Evolutionary conservation across 2,113 vertebrate species (phyloP).

Genomic region (Ciconia stormi): DNA sequence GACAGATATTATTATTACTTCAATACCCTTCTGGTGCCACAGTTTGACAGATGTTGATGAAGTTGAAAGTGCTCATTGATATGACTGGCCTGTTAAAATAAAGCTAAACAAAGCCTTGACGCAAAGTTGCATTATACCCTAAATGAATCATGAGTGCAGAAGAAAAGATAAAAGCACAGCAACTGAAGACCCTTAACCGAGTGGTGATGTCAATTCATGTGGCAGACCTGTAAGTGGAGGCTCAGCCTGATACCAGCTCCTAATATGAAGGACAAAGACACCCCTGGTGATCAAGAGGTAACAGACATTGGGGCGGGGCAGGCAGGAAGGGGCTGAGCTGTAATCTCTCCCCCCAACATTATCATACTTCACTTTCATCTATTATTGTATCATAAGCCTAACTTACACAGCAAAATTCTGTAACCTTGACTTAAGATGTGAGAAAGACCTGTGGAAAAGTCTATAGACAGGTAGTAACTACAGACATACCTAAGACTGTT

Average conservation of each 20-base stretch:
- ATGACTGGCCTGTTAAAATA: not conserved
- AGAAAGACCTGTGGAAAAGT: not conserved
- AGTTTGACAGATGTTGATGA: not conserved
- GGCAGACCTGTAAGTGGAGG: not conserved
- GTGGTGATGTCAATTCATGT: not conserved
- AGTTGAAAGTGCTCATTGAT: not conserved
- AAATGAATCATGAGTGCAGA: not conserved
- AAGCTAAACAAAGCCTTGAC: not conserved
- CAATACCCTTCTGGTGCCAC: not conserved
- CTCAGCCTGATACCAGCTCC: not conserved
- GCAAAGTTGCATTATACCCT: not conserved
- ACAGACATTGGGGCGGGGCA: fast-evolving
- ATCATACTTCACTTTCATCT: not conserved
- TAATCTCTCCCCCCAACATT: not conserved
- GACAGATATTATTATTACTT: not conserved
- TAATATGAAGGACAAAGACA: not conserved
- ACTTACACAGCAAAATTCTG: not conserved
- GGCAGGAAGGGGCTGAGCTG: not conserved
- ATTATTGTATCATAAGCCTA: not conserved
- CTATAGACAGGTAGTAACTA: not conserved
- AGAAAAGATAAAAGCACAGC: not conserved
- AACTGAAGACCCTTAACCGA: not conserved
- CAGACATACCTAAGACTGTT: not conserved
- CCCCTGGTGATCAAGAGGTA: not conserved
- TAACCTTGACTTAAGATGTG: not conserved